phyloP scores from a whole-genome alignment of 2,797 vertebrate genomes.

The Siniperca obscura region DNA sequence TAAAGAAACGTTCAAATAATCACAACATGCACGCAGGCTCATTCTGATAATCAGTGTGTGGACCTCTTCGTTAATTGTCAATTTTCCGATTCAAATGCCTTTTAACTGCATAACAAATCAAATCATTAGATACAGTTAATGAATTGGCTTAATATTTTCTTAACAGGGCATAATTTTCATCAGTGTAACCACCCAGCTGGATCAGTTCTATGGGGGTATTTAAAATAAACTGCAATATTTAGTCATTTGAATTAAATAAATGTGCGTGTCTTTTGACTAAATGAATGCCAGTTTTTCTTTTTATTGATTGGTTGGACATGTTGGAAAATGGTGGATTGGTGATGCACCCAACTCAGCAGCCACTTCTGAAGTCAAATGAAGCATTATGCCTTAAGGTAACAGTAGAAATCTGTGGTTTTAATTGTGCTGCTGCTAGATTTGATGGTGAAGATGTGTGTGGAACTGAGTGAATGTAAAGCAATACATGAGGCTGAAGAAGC shows the following conservation, averaged over 20 bases:
- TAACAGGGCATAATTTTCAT: constrained; percentile 16
- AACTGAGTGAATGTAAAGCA: neutral
- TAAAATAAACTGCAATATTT: constrained; percentile 15
- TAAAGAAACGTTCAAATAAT: neutral
- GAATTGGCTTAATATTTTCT: constrained; percentile 30
- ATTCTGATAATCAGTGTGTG: constrained; percentile 14
- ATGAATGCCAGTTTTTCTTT: neutral
- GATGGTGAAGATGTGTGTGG: neutral
- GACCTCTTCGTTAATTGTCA: constrained; percentile 36
- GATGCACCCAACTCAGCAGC: neutral
- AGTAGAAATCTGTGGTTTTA: neutral
- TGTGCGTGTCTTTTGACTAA: neutral
- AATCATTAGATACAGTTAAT: constrained; percentile 44
- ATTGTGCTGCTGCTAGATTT: neutral
- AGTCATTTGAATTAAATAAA: constrained; percentile 11
- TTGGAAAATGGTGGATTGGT: neutral
- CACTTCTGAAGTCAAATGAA: neutral
- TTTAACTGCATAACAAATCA: constrained; percentile 29
- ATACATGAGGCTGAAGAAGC: neutral
- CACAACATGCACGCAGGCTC: neutral
- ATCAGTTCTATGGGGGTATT: constrained; percentile 5
- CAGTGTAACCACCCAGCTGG: constrained; percentile 29
- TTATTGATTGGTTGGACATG: neutral
- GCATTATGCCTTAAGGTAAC: neutral
- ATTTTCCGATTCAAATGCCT: constrained; percentile 43